These are phyloP conservation scores for Nasonovia ribisnigri DNA, from an alignment of 2,888 invertebrate species.

Conservation along the genomic window DNA sequence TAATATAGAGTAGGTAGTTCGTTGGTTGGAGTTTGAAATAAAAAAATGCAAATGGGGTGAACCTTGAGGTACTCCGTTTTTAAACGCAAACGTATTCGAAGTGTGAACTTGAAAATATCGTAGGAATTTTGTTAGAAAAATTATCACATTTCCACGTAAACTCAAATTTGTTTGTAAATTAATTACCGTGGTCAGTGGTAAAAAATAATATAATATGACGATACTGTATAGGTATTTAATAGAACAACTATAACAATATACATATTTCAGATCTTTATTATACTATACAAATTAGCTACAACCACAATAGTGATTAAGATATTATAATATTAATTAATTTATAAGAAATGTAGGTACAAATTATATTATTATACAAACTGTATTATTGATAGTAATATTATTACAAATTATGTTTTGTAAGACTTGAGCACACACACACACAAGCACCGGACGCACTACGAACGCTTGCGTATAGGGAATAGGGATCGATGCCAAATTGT, in stretches of 20 bases:
- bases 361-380: neutral
- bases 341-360: neutral
- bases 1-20: neutral
- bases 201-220: neutral
- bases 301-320: neutral
- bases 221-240: neutral
- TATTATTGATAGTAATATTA: neutral
- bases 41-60: neutral
- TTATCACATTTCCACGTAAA: neutral
- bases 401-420: neutral
- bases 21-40: neutral
- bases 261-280: neutral
- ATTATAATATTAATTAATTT: neutral
- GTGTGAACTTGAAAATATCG: neutral
- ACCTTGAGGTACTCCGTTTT: neutral
- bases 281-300: neutral
- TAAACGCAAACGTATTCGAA: neutral
- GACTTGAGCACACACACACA: neutral
- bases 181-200: neutral
- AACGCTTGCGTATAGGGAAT: neutral
- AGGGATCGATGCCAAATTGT: neutral
- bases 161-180: neutral
- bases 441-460: too few relatives aligned
- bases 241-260: neutral
- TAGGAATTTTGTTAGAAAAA: neutral